phyloP scores from a whole-genome alignment of 2,888 invertebrate species.

The Drosophila eohydei region DNA sequence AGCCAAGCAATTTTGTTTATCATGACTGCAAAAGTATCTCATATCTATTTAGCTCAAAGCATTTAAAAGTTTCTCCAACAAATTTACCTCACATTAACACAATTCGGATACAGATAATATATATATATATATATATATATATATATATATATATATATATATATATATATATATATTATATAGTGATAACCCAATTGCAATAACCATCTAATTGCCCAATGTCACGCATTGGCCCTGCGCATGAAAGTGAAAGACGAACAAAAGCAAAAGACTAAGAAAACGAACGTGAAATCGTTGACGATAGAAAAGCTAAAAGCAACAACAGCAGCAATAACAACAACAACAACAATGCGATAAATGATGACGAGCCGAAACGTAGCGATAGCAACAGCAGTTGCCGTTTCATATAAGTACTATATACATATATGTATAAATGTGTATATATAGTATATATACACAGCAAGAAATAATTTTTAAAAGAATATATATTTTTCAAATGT shows the following conservation, averaged over 20 bases:
- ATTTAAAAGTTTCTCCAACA: conserved; percentile 27
- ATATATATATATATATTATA: background rate
- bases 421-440: background rate
- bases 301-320: conserved; percentile 10
- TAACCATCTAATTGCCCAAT: conserved; percentile 44
- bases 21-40: background rate
- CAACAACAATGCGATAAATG: conserved; percentile 41
- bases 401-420: conserved; percentile 4
- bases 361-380: conserved; percentile 34
- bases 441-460: background rate
- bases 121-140: background rate
- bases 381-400: conserved; percentile 13
- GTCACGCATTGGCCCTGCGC: conserved; percentile 52
- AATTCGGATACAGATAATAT: background rate
- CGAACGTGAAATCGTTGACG: conserved; percentile 59
- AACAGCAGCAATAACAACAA: conserved; percentile 6
- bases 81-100: conserved; percentile 25
- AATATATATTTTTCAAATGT: background rate
- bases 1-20: conserved; percentile 3
- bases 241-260: conserved; percentile 58
- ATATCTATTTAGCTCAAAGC: background rate
- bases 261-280: conserved; percentile 72
- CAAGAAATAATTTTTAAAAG: background rate
- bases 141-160: background rate
- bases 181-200: conserved; percentile 25